Percentiles rank a stretch among this genome's conserved stretches.
These are phyloP conservation scores for Stichodactyla mertensii DNA, from an alignment of 64 coral and sea anemone species.

Conservation along the genomic window DNA sequence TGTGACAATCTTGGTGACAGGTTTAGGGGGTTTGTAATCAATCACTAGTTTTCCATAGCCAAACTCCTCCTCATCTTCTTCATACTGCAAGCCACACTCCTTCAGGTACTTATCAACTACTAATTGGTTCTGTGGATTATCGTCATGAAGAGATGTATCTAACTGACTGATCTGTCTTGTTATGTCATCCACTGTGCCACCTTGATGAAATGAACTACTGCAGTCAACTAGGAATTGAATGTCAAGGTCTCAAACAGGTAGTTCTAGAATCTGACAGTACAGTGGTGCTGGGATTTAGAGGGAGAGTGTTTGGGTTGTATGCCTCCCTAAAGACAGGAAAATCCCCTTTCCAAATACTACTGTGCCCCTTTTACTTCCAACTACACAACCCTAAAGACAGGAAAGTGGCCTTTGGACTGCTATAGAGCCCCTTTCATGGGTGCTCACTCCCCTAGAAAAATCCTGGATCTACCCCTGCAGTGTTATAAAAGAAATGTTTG, in stretches of 20 bases:
- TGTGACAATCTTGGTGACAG: constrained; percentile 31
- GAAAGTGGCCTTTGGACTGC: too few species aligned
- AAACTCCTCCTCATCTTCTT: constrained; percentile 77
- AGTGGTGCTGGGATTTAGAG: too few species aligned
- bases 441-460: too few species aligned
- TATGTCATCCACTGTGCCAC: constrained; percentile 73
- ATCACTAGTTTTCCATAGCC: constrained; percentile 74
- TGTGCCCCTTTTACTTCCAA: too few species aligned
- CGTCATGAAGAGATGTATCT: constrained; percentile 34
- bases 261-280: background rate
- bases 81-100: constrained; percentile 59
- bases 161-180: constrained; percentile 68
- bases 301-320: too few species aligned
- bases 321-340: too few species aligned
- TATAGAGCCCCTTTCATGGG: too few species aligned
- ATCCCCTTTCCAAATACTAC: too few species aligned
- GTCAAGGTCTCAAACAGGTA: background rate
- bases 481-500: too few species aligned
- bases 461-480: too few species aligned
- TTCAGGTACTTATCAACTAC: constrained; percentile 90
- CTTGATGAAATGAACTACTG: constrained; percentile 66
- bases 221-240: constrained; percentile 1
- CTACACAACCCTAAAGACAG: too few species aligned
- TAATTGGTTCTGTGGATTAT: constrained; percentile 65
- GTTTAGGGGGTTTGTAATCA: constrained; percentile 79